Evolutionary conservation across 92 coral and sea anemone species (phyloP).

Genomic region (Zoanthus solanderi): DNA sequence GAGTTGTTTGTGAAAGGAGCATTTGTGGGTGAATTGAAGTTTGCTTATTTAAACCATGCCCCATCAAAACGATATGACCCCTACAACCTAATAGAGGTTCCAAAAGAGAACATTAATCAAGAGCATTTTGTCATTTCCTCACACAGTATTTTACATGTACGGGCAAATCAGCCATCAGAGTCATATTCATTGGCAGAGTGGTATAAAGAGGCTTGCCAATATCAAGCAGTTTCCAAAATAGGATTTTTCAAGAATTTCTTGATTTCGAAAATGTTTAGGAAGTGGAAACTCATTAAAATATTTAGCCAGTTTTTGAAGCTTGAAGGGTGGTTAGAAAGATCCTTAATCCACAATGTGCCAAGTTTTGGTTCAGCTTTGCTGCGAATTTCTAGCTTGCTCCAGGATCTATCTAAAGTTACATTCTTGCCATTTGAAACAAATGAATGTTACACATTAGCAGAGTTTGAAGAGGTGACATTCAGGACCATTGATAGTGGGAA

Average conservation of each 20-base stretch:
- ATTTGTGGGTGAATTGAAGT: slow-evolving; percentile 86
- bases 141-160: slow-evolving; percentile 89
- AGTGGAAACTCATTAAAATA: slow-evolving; percentile 84
- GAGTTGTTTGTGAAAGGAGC: slow-evolving; percentile 86
- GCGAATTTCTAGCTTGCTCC: slow-evolving; percentile 82
- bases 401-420: slow-evolving; percentile 87
- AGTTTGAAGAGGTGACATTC: slow-evolving; percentile 79
- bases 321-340: slow-evolving; percentile 74
- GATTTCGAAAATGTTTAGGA: slow-evolving; percentile 84
- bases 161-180: slow-evolving; percentile 88
- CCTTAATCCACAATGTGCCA: slow-evolving; percentile 85
- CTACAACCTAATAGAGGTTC: slow-evolving; percentile 85
- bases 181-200: slow-evolving; percentile 87
- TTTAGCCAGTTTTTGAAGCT: slow-evolving; percentile 77
- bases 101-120: slow-evolving; percentile 86
- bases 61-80: slow-evolving; percentile 89
- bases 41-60: slow-evolving; percentile 92
- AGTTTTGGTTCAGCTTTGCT: slow-evolving; percentile 97
- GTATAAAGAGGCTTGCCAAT: slow-evolving; percentile 91
- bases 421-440: slow-evolving; percentile 86
- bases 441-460: slow-evolving; percentile 78
- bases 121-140: slow-evolving; percentile 98
- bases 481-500: slow-evolving; percentile 77
- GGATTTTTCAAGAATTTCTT: slow-evolving; percentile 91
- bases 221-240: slow-evolving; percentile 81